Evolutionary conservation across 2,113 vertebrate species (phyloP), one percentile per base, ranked within the genome.

Genomic region (Guaruba guarouba): DNA sequence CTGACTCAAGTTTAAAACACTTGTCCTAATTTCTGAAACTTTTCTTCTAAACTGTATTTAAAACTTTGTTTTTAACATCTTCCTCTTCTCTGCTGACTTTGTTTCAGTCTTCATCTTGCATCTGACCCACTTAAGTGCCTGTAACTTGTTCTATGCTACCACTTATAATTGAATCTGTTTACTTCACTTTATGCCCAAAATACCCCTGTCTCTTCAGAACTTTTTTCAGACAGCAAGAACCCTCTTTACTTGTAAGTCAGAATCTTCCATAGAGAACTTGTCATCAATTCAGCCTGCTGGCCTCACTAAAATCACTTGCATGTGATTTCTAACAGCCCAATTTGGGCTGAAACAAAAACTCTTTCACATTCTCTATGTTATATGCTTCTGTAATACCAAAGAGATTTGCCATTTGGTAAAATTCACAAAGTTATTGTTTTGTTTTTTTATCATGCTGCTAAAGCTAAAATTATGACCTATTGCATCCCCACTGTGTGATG

Each of bases 141-240:
- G 39, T 94, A 92, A 93, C 62, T 95, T 96, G 28, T 86, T 91
- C 86, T 33, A 28, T 90, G 88, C 82, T 88, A 75, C 85, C 82
- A 33, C 75, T 86, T 95, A 75, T 44, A 90, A 87, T 39, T 95
- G 90, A 94, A 95, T 74, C 70, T 95, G 92, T 94, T 92, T 96
- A 52, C 80, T 94, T 92, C 8, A 9, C 85, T 96, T 91, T 91
- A 81, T 93, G 88, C 79, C 31, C 68, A 77, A 83, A 95, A 97
- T 94, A 92, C 57, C n/a, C 35, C 10, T 17, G 3, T 81, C 85
- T 86, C 61, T 93, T 95, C 85, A 96, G 77, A 88, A 93, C 71
- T 90, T 69, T 91, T 90, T 95, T 88, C 82, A 91, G 90, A 88
- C 69, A 76, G 64, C 88, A 71, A 88, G 86, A 86, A 33, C 48